phyloP scores from a whole-genome alignment of 2,113 vertebrate genomes.

The Callocephalon fimbriatum region DNA sequence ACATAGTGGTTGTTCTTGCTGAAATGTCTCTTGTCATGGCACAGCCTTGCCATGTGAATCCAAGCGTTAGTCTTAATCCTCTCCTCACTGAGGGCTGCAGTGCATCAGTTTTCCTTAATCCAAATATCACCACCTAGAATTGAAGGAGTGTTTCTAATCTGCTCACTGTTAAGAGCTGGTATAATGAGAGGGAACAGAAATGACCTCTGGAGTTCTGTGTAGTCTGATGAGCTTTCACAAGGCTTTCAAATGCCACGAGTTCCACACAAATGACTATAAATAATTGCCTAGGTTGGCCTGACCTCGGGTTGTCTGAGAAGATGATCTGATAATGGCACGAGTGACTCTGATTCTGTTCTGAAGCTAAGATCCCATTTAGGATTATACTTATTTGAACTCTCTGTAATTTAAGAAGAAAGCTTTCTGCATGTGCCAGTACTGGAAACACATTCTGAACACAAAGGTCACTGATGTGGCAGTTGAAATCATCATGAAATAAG shows the following conservation, averaged over 20 bases:
- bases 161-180: not conserved
- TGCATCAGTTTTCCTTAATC: not conserved
- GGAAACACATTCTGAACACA: constrained; percentile 45
- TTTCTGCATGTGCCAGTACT: constrained; percentile 24
- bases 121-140: not conserved
- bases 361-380: constrained; percentile 45
- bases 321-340: constrained; percentile 66
- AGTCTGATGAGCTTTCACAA: constrained; percentile 4
- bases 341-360: constrained; percentile 56
- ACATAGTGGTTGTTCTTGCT: not conserved
- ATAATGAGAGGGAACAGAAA: constrained; percentile 24
- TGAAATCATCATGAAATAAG: constrained; percentile 60
- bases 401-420: constrained; percentile 66
- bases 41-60: not conserved
- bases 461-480: constrained; percentile 55
- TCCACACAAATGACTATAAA: constrained; percentile 65
- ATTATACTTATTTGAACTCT: constrained; percentile 54
- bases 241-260: constrained; percentile 39
- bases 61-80: not conserved
- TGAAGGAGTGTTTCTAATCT: not conserved
- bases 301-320: constrained; percentile 58
- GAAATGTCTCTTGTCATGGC: rapidly evolving
- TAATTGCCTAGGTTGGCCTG: constrained; percentile 70
- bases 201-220: constrained; percentile 20
- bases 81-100: not conserved